phyloP scores from a whole-genome alignment of 2,888 invertebrate genomes.

The Lordiphosa fenestrarum region DNA sequence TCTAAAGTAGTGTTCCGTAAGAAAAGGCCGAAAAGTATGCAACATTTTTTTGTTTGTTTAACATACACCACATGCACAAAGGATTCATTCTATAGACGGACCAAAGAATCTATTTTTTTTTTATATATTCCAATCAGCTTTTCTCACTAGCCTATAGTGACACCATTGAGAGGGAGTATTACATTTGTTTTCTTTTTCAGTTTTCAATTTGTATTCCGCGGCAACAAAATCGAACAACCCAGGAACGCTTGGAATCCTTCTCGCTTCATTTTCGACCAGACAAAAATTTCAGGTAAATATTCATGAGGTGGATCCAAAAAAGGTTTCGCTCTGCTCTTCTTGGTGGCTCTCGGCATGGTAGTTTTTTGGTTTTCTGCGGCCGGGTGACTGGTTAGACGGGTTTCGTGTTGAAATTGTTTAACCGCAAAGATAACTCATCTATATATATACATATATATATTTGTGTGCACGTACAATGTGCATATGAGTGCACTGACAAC shows the following conservation, averaged over 20 bases:
- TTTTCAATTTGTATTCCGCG: constrained; percentile 22
- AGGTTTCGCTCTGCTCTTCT: constrained; percentile 20
- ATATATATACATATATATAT: constrained; percentile 5
- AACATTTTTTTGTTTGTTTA: too few relatives aligned
- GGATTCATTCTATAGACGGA: too few relatives aligned
- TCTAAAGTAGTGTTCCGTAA: too few relatives aligned
- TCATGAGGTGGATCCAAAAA: constrained; percentile 26
- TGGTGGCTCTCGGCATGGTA: constrained; percentile 2
- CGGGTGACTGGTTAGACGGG: constrained; percentile 11
- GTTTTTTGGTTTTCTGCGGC: constrained; percentile 3
- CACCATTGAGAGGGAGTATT: too few relatives aligned
- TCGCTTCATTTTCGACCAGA: constrained; percentile 26
- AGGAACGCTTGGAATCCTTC: constrained; percentile 21
- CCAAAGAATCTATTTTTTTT: too few relatives aligned
- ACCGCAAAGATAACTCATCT: constrained; percentile 20
- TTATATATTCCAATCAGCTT: too few relatives aligned
- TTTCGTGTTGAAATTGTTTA: constrained; percentile 21
- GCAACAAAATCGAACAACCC: constrained; percentile 2
- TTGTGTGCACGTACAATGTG: neutral
- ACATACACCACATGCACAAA: too few relatives aligned
- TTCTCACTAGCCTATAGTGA: too few relatives aligned
- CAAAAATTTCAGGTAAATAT: constrained; percentile 23
- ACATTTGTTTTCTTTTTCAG: constrained; percentile 30
- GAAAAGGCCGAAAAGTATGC: too few relatives aligned
- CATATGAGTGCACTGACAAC: constrained; percentile 1